A percentile compares a stretch with the other conserved stretches of the same genome.
These are phyloP conservation scores for Prionace glauca DNA, from an alignment of 2,797 vertebrate species.

Conservation along the genomic window DNA sequence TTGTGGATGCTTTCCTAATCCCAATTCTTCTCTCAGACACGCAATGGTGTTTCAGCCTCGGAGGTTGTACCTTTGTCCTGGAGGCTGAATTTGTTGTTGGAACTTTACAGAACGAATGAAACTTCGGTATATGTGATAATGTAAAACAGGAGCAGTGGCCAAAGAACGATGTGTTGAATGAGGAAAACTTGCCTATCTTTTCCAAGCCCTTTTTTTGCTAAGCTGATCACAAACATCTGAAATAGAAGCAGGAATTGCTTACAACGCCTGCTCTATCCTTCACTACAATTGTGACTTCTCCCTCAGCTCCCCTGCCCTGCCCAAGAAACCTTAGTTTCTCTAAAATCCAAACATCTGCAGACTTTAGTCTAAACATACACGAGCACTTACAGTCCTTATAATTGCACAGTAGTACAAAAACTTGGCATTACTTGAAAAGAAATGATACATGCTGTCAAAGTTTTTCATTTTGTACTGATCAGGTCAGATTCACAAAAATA, in stretches of 20 bases:
- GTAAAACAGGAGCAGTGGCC: neutral
- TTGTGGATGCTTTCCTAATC: neutral
- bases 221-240: neutral
- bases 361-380: neutral
- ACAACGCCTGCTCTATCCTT: neutral
- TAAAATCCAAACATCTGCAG: neutral
- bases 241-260: neutral
- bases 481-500: too few species aligned
- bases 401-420: too few species aligned
- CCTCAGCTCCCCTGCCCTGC: neutral
- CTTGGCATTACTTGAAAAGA: too few species aligned
- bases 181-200: neutral
- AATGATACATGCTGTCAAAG: too few species aligned
- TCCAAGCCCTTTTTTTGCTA: neutral
- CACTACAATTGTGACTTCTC: neutral
- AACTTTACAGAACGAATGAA: neutral
- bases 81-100: neutral
- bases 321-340: neutral
- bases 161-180: neutral
- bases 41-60: neutral
- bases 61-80: neutral
- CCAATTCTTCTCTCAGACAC: neutral
- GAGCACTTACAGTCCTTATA: neutral
- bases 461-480: too few species aligned
- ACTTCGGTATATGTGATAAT: neutral